Conservation (phyloP, 1,140 invertebrate species). For the Centruroides sculpturatus region DNA sequence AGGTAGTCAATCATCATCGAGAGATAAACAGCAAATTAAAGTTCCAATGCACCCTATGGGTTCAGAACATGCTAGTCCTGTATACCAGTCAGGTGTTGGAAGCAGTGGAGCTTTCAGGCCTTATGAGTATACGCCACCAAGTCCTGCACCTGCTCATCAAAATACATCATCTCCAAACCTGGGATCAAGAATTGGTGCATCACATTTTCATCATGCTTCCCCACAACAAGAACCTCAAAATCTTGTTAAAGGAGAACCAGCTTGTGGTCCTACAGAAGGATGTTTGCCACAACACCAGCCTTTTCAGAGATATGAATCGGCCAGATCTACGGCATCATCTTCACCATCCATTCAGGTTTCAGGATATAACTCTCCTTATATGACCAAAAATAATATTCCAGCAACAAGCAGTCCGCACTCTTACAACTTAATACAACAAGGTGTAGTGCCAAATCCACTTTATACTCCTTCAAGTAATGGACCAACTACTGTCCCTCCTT, state of each 20-base stretch:
- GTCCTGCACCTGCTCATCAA: constrained; percentile 16
- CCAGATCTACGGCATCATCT: not conserved
- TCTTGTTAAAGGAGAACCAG: constrained; percentile 15
- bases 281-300: not conserved
- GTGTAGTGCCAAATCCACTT: constrained; percentile 32
- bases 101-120: constrained; percentile 14
- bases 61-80: constrained; percentile 6
- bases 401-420: constrained; percentile 11
- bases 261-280: constrained; percentile 22
- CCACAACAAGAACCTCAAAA: constrained; percentile 16
- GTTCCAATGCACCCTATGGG: not conserved
- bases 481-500: constrained; percentile 1
- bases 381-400: constrained; percentile 9
- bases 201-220: constrained; percentile 7
- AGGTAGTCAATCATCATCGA: constrained; percentile 1
- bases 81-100: constrained; percentile 11
- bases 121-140: constrained; percentile 14
- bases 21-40: constrained; percentile 4
- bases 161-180: constrained; percentile 7
- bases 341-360: not conserved
- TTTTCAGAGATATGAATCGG: too few relatives aligned
- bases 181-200: constrained; percentile 1
- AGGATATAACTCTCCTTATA: not conserved
- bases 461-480: constrained; percentile 18
- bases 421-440: constrained; percentile 31